Percentiles rank a stretch among this genome's conserved stretches.
Evolutionary conservation across 2,888 invertebrate genomes (phyloP).

Genomic region (Cactoblastis cactorum): DNA sequence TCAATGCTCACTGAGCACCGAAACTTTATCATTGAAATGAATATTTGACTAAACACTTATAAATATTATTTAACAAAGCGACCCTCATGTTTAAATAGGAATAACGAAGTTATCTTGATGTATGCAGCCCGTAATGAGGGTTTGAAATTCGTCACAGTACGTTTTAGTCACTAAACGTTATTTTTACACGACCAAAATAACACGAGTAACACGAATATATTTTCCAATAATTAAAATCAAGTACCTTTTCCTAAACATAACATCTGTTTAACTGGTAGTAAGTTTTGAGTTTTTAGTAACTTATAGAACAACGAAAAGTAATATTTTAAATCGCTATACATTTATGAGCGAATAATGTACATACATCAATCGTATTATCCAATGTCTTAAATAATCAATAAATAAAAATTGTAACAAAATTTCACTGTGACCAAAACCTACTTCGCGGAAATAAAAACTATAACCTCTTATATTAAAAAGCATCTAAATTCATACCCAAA

Average conservation of each 20-base stretch:
- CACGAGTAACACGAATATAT: no score
- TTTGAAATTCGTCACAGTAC: neutral
- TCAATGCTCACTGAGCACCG: neutral
- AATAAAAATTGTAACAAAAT: neutral
- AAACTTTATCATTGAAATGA: constrained; percentile 16
- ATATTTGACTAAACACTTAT: constrained; percentile 20
- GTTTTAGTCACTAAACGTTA: neutral
- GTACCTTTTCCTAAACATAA: no score
- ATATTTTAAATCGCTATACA: no score
- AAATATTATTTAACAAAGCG: constrained; percentile 18
- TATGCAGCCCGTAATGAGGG: constrained; percentile 42
- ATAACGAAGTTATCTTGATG: constrained; percentile 56
- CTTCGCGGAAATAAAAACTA: constrained; percentile 47
- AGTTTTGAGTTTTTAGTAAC: no score
- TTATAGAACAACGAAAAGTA: no score
- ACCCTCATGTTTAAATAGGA: constrained; percentile 23
- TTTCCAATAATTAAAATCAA: no score
- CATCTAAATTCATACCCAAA: constrained; percentile 23
- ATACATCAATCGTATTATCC: no score
- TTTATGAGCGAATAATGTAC: no score
- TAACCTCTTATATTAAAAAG: constrained; percentile 24
- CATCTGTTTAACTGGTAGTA: no score
- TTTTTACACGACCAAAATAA: neutral
- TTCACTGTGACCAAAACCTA: neutral
- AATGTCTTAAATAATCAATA: neutral